Evolutionary conservation across 1,140 invertebrate species (phyloP).

Genomic region (Atopsyche davidsoni): DNA sequence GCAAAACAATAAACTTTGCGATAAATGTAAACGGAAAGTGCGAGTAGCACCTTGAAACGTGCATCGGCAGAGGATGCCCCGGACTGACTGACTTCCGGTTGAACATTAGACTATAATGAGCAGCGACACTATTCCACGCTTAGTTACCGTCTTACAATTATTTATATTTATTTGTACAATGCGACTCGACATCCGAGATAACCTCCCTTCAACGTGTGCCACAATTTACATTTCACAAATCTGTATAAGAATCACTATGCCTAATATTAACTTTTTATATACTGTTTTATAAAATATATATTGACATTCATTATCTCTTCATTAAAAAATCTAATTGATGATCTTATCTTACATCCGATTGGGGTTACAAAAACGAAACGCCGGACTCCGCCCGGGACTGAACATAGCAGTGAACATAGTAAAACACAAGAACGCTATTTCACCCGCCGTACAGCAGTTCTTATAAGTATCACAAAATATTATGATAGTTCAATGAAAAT

Average conservation of each 20-base stretch:
- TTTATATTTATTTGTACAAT: background rate
- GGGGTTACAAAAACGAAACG: no score
- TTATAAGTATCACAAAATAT: background rate
- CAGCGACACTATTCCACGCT: background rate
- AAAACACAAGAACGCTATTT: background rate
- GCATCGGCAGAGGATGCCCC: no score
- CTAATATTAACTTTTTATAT: background rate
- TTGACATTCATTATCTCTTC: background rate
- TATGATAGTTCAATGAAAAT: no score
- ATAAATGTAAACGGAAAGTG: background rate
- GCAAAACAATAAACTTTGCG: background rate
- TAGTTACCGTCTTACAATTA: background rate
- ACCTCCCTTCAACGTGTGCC: background rate
- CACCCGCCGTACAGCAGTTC: background rate
- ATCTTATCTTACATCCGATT: background rate
- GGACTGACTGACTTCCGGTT: background rate
- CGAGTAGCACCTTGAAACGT: no score
- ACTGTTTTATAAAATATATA: background rate
- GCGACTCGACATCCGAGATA: background rate
- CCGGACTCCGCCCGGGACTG: no score
- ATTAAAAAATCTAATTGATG: background rate
- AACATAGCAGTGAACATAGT: background rate
- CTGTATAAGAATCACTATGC: background rate
- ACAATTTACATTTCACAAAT: background rate
- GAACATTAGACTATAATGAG: background rate